phyloP scores from a whole-genome alignment of 2,797 vertebrate genomes.

The Octomys mimax region DNA sequence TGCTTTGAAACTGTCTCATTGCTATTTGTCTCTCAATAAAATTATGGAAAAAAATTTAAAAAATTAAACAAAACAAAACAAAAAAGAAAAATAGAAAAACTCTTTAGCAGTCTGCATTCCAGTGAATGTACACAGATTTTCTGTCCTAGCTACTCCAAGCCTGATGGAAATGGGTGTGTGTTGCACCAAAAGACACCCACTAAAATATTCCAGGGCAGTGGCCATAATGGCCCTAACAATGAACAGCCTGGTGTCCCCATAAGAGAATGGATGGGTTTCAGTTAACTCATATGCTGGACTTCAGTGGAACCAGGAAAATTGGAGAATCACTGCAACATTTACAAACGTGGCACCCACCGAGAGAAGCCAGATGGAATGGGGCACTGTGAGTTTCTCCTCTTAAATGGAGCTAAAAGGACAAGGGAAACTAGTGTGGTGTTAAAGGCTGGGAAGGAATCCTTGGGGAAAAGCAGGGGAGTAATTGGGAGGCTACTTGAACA shows the following conservation, averaged over 20 bases:
- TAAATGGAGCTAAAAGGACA: background rate
- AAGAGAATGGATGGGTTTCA: background rate
- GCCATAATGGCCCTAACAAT: too few relatives aligned
- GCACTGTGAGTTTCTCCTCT: background rate
- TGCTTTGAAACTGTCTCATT: too few relatives aligned
- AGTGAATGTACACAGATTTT: background rate
- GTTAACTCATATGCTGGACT: background rate
- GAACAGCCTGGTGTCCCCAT: background rate
- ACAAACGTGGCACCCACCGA: background rate
- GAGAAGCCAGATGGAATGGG: background rate
- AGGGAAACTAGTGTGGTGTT: background rate
- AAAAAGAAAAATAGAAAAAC: too few relatives aligned
- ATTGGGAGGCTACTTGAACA: background rate
- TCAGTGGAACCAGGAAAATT: background rate
- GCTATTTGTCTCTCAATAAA: too few relatives aligned
- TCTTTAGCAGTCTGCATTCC: background rate
- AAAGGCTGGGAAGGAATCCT: background rate
- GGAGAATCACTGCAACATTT: background rate
- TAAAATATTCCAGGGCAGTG: background rate
- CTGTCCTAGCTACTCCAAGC: background rate
- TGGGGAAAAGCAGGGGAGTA: background rate
- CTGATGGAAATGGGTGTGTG: background rate
- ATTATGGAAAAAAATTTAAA: too few relatives aligned
- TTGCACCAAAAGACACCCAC: background rate
- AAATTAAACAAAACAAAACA: too few relatives aligned